These are phyloP conservation scores for Lutjanus erythropterus DNA, from an alignment of 2,113 vertebrate species.

Conservation along the genomic window DNA sequence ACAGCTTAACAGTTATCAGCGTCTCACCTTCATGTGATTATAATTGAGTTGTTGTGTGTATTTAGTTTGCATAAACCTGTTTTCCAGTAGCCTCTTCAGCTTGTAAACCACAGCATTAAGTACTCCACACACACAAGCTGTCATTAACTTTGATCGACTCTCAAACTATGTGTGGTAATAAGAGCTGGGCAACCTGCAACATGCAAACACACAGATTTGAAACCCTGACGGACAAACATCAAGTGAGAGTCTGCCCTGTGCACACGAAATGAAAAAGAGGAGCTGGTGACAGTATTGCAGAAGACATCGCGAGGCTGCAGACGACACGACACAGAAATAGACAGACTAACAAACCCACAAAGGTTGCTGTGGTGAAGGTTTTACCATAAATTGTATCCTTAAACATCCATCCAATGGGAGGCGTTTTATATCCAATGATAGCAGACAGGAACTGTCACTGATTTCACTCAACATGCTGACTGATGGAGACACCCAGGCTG, in stretches of 20 bases:
- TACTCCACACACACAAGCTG: not conserved
- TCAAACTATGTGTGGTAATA: not conserved
- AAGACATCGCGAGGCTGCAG: not conserved
- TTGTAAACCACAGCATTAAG: slow-evolving; percentile 8
- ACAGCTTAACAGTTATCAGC: not conserved
- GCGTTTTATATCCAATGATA: slow-evolving; percentile 38
- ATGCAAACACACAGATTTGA: slow-evolving; percentile 40
- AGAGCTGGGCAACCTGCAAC: slow-evolving; percentile 40
- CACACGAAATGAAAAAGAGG: not conserved
- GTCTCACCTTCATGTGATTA: not conserved
- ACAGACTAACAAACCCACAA: slow-evolving; percentile 25
- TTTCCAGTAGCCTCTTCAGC: not conserved
- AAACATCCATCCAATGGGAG: too few relatives aligned
- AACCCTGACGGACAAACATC: not conserved
- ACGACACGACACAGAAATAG: slow-evolving; percentile 22
- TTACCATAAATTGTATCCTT: slow-evolving; percentile 20
- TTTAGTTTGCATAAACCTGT: not conserved
- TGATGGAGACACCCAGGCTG: not conserved
- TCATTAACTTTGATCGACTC: not conserved
- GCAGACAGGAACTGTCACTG: slow-evolving; percentile 17
- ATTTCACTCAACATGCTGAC: not conserved
- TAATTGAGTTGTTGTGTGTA: not conserved
- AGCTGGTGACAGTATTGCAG: not conserved
- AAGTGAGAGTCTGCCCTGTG: not conserved
- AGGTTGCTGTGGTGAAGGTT: not conserved